Evolutionary conservation across 2,113 vertebrate genomes (phyloP).

Genomic region (Suncus etruscus): DNA sequence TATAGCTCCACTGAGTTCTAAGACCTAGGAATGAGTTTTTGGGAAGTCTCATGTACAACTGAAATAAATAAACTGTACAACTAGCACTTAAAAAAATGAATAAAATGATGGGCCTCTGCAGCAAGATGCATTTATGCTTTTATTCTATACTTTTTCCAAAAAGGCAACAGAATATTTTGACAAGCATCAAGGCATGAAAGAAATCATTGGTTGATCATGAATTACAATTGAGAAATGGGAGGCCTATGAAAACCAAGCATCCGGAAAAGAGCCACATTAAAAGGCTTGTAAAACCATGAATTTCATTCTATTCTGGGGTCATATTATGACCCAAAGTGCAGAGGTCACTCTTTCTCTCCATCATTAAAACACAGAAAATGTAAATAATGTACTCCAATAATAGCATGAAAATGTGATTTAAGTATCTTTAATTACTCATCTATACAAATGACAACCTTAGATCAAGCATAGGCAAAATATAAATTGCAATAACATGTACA

Average conservation of each 20-base stretch:
- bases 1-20: not conserved
- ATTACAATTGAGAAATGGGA: not conserved
- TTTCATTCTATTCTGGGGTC: not conserved
- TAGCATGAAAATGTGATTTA: constrained; percentile 46
- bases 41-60: not conserved
- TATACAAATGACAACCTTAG: constrained; percentile 71
- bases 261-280: not conserved
- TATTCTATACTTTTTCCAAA: constrained; percentile 26
- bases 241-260: not conserved
- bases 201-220: not conserved
- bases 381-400: constrained; percentile 62
- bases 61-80: not conserved
- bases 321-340: not conserved
- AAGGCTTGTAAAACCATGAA: not conserved
- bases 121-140: not conserved
- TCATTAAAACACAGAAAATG: constrained; percentile 42
- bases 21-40: not conserved
- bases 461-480: constrained; percentile 72
- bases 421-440: constrained; percentile 72
- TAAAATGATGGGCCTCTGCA: not conserved
- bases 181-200: not conserved
- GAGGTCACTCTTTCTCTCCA: constrained; percentile 1
- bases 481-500: constrained; percentile 57
- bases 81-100: not conserved
- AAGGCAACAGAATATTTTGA: constrained; percentile 44